Evolutionary conservation across 2,113 vertebrate genomes (phyloP), one percentile per base, ranked within the genome.

Genomic region (Poeciliopsis prolifica): DNA sequence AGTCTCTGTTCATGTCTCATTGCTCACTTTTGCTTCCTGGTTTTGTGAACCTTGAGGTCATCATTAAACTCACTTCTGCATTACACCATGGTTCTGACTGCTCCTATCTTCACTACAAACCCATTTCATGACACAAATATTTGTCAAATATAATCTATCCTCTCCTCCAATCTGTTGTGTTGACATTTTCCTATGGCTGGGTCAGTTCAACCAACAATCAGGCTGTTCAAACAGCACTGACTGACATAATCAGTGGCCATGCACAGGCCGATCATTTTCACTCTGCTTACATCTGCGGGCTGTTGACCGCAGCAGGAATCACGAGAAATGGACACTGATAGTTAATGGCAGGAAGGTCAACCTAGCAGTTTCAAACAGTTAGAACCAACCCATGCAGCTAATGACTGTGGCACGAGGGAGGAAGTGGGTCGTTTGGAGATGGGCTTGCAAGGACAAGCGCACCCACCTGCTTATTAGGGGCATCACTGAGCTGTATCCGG

Each of bases 401-500:
- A 65, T 72, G 84, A 51, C 64, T 70, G 60, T 60, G 35, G 77
- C 71, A 6, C 54, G 65, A 70, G 4, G 40, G 40, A 42, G 40
- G 40, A 48, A 48, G 44, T 48, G 44, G 44, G 44, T 48, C 1
- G 4, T 44, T 44, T 44, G 42, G 5, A 14, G 42, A 15, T 44
- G 15, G 42, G 42, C 15, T 44, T 44, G 42, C 42, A 44, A 17
- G 5, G 15, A 33, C 28, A 65, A 70, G 80, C 33, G 48, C 77
- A 95, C 94, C 92, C 77, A 95, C 94, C 94, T 95, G 87, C 30
- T 89, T 91, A 89, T 92, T 87, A 75, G 89, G 87, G 81, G 72
- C 51, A 3, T 94, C 93, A 92, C 28, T 92, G 91, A 94, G 87
- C 88, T 93, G 93, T 88, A 95, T 94, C 93, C 93, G 91, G 69